Percentiles rank a stretch among this genome's conserved stretches.
Evolutionary conservation across 2,113 vertebrate species (phyloP).

Genomic region (Ifrita kowaldi): DNA sequence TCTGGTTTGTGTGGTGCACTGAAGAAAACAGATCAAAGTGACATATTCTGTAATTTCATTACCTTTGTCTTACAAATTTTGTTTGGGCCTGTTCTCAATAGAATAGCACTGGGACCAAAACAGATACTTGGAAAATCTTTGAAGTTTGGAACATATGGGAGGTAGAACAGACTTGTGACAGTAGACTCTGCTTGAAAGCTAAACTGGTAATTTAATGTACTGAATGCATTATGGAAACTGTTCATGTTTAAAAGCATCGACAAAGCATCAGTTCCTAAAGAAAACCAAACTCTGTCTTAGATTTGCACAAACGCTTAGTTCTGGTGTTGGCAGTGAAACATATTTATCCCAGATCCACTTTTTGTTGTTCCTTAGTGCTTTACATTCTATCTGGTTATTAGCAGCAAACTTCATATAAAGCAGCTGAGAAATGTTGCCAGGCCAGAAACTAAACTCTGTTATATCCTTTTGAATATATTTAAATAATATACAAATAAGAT

Average conservation of each 20-base stretch:
- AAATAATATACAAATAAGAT: neutral
- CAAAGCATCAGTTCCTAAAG: neutral
- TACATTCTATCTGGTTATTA: neutral
- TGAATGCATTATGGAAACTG: neutral
- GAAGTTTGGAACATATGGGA: conserved; percentile 10
- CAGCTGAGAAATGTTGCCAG: neutral
- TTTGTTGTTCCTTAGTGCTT: neutral
- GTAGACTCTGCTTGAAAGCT: neutral
- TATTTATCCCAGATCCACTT: neutral
- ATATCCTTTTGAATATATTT: neutral
- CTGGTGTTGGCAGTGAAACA: neutral
- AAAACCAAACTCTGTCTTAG: neutral
- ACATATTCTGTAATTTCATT: conserved; percentile 30
- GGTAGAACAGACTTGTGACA: neutral
- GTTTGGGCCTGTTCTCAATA: conserved; percentile 30
- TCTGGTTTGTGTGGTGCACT: neutral
- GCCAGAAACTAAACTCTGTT: neutral
- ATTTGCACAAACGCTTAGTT: neutral
- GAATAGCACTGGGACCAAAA: neutral
- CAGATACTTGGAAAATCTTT: conserved; percentile 22
- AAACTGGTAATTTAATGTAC: neutral
- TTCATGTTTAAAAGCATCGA: neutral
- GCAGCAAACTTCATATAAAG: neutral
- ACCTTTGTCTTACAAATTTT: conserved; percentile 1
- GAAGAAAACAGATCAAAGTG: conserved; percentile 15